phyloP scores from a whole-genome alignment of 2,797 vertebrate species.

The Anabas testudineus region DNA sequence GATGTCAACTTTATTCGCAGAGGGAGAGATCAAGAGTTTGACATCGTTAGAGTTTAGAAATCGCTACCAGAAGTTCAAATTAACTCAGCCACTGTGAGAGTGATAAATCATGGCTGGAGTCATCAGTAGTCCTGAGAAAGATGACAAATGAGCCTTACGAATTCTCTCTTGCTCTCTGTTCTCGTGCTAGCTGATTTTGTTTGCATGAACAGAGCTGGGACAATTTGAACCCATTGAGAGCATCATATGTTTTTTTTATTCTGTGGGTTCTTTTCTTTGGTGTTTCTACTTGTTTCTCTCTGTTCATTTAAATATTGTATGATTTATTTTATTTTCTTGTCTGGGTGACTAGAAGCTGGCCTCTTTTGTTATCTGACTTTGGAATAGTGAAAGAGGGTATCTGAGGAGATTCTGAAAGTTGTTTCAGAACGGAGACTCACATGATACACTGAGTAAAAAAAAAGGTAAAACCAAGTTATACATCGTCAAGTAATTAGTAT shows the following conservation, averaged over 20 bases:
- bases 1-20: slow-evolving; percentile 56
- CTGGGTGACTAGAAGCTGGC: slow-evolving; percentile 8
- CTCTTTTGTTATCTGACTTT: slow-evolving; percentile 20
- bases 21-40: slow-evolving; percentile 42
- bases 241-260: slow-evolving; percentile 13
- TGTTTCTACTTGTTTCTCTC: neutral
- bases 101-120: slow-evolving; percentile 31
- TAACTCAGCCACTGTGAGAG: slow-evolving; percentile 15
- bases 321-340: slow-evolving; percentile 35
- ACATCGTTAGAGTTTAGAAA: slow-evolving; percentile 48
- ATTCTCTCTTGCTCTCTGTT: slow-evolving; percentile 1
- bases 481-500: neutral
- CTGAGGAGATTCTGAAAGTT: slow-evolving; percentile 8
- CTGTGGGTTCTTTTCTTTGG: slow-evolving; percentile 12
- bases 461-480: neutral
- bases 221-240: slow-evolving; percentile 3
- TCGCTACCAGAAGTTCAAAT: slow-evolving; percentile 32
- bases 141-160: slow-evolving; percentile 41
- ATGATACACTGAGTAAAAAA: no score
- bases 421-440: neutral
- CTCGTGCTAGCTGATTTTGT: slow-evolving; percentile 15
- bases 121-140: slow-evolving; percentile 18
- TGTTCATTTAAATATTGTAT: slow-evolving; percentile 43
- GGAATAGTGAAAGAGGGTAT: slow-evolving; percentile 17
- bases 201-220: slow-evolving; percentile 18